A percentile compares a stretch with the other conserved stretches of the same genome.
These are phyloP conservation scores for Beroe ovata DNA, from an alignment of 37 sponge, comb jelly and placozoan genomes.

Conservation along the genomic window DNA sequence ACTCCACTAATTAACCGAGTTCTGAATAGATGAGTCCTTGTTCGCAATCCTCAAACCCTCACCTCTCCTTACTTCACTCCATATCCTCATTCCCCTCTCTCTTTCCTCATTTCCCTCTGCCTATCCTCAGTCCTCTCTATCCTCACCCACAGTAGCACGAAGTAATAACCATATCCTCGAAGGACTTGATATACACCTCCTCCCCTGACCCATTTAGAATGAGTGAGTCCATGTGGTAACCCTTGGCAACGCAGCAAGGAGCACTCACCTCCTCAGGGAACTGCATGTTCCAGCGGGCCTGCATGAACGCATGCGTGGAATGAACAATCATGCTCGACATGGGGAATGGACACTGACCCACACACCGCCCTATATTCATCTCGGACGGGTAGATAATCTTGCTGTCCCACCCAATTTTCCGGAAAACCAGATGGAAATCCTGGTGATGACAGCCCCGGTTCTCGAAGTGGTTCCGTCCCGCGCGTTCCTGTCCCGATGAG, in stretches of 20 bases:
- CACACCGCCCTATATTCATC: not conserved
- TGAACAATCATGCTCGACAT: not conserved
- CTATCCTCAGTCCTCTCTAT: too few relatives aligned
- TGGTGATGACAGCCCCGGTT: not conserved
- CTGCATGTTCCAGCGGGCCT: too few relatives aligned
- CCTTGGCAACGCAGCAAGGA: not conserved
- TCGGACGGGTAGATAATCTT: not conserved
- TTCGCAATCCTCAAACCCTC: too few relatives aligned
- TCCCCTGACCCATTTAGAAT: not conserved
- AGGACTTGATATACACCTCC: not conserved
- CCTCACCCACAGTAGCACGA: not conserved
- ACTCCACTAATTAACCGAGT: too few relatives aligned
- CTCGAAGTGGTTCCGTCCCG: not conserved
- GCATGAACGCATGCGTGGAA: not conserved
- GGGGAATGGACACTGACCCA: not conserved
- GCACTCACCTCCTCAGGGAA: not conserved
- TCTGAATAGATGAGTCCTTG: too few relatives aligned
- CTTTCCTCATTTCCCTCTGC: too few relatives aligned
- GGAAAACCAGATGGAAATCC: not conserved
- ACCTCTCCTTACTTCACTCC: too few relatives aligned
- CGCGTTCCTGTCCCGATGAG: not conserved
- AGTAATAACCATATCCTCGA: not conserved
- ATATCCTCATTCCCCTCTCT: too few relatives aligned
- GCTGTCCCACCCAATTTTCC: not conserved
- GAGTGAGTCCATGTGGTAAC: not conserved